Evolutionary conservation across 2,113 vertebrate species (phyloP).

Genomic region (Gambusia holbrooki): DNA sequence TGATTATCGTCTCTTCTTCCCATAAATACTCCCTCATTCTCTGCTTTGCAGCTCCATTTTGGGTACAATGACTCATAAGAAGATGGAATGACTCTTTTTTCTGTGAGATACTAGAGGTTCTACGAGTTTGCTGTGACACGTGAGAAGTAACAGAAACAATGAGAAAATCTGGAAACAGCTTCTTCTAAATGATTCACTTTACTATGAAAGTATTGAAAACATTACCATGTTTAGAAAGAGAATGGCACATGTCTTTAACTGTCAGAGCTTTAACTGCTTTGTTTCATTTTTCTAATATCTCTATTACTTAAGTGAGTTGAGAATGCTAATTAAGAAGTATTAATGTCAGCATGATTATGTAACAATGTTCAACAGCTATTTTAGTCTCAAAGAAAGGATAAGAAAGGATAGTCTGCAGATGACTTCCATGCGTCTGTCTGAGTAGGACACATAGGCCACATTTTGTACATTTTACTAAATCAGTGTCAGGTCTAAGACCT

Average conservation of each 20-base stretch:
- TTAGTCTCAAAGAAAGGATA: neutral
- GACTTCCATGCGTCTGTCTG: too few relatives aligned
- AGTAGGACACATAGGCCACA: neutral
- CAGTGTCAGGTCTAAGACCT: neutral
- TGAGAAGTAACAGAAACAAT: neutral
- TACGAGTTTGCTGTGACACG: neutral
- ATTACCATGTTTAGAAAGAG: neutral
- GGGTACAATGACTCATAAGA: constrained; percentile 13
- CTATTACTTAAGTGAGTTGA: neutral
- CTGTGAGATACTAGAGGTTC: constrained; percentile 1
- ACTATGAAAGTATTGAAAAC: neutral
- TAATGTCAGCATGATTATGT: neutral
- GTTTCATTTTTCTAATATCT: neutral
- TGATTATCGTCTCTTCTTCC: constrained; percentile 46
- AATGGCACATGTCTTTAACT: neutral
- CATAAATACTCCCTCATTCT: constrained; percentile 59
- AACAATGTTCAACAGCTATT: neutral
- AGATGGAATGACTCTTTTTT: constrained; percentile 15
- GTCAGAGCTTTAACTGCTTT: neutral
- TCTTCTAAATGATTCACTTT: neutral
- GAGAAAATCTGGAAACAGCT: neutral
- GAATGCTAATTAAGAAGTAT: neutral
- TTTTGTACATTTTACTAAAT: neutral
- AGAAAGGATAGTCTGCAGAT: too few relatives aligned
- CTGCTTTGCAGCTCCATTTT: constrained; percentile 39